These are phyloP conservation scores for Chionomys nivalis DNA, from an alignment of 2,113 vertebrate genomes.

Conservation along the genomic window DNA sequence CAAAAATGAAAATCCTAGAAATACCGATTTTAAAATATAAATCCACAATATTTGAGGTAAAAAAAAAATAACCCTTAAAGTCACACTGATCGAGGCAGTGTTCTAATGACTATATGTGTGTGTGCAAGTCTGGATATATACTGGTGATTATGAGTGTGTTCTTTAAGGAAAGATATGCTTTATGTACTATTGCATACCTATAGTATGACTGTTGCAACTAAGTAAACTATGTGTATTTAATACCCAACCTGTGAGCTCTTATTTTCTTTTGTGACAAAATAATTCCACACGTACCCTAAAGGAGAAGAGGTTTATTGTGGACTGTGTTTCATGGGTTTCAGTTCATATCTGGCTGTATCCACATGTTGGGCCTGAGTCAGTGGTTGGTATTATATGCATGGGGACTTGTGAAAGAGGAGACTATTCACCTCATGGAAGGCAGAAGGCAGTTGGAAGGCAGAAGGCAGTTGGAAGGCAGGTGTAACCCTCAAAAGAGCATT, in stretches of 20 bases:
- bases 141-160: not conserved
- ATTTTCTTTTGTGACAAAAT: not conserved
- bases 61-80: not conserved
- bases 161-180: not conserved
- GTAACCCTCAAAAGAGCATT: not conserved
- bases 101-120: not conserved
- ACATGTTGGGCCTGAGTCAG: not conserved
- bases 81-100: fast-evolving
- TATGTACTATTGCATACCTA: not conserved
- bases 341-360: not conserved
- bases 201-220: not conserved
- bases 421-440: not conserved
- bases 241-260: not conserved
- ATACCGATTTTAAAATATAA: not conserved
- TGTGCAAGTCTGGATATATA: not conserved
- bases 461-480: no score
- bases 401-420: no score
- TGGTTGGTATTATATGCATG: not conserved
- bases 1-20: not conserved
- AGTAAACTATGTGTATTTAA: not conserved
- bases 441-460: no score
- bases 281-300: not conserved
- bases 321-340: not conserved
- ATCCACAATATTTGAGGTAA: not conserved
- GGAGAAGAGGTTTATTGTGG: not conserved